Evolutionary conservation across 64 coral and sea anemone species (phyloP).

Genomic region (Acropora yongei): DNA sequence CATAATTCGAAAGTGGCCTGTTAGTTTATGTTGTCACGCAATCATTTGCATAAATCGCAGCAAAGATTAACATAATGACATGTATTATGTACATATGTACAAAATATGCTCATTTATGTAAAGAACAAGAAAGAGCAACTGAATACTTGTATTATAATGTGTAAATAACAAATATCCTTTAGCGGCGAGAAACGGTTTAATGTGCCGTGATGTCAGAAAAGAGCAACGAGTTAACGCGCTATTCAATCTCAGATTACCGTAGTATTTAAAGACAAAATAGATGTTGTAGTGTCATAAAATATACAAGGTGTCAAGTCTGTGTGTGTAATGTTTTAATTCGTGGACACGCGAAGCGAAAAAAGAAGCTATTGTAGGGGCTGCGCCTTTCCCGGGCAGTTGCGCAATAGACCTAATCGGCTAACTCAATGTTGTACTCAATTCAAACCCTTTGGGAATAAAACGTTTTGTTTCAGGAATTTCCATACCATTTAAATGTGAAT

Average conservation of each 20-base stretch:
- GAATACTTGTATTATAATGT: slow-evolving; percentile 17
- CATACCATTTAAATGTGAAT: too few species aligned
- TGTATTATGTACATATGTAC: slow-evolving; percentile 39
- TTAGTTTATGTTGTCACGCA: slow-evolving; percentile 1
- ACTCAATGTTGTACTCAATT: too few species aligned
- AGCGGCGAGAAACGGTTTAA: background rate
- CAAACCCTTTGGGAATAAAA: too few species aligned
- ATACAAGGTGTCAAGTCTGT: background rate
- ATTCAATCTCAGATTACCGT: background rate
- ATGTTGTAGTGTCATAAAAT: slow-evolving; percentile 6
- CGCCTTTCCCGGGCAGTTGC: too few species aligned
- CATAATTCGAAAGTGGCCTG: too few species aligned
- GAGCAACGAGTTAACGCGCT: background rate
- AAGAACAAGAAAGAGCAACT: slow-evolving; percentile 1
- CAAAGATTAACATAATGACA: background rate
- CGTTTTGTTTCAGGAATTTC: too few species aligned
- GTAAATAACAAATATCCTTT: slow-evolving; percentile 19
- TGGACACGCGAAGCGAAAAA: too few species aligned
- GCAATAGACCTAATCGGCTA: too few species aligned
- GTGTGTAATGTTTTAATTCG: background rate
- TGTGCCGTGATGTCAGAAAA: background rate
- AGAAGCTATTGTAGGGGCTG: too few species aligned
- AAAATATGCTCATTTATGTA: slow-evolving; percentile 23
- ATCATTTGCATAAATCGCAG: background rate
- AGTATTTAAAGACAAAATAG: slow-evolving; percentile 34